Base-by-base conservation (phyloP, 2,888 invertebrate genomes). In the Hypomecis atomaria region DNA sequence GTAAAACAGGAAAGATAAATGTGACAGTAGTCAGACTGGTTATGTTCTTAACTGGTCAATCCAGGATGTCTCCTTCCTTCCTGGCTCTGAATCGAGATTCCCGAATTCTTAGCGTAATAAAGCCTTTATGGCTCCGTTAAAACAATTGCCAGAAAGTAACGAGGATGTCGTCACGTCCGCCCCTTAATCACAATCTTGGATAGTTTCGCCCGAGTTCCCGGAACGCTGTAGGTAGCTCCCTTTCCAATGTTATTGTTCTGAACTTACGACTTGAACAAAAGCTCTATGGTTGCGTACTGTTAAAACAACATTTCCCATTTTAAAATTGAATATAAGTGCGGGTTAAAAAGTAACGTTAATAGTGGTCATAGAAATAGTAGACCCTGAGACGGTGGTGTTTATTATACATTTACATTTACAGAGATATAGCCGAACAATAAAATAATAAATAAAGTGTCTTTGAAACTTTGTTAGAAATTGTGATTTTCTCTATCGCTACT, bases 171-270 rank as follows among this genome's bases (percentile, higher is more conserved):
- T 82, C 79, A 87, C 85, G 88, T 89, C 89, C 90, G 89, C 79
- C 77, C 78, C 62, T 79, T 84, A 88, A 87, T 87, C 87, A 80
- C 85, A 84, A 88, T 87, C 84, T 79, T 78, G 81, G 77, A 77
- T 78, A 79, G 85, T 84, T 86, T 84, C 76, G 82, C 81, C 77
- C 71, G 81, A 84, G 83, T 90, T 90, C 90, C 89, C 84, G 89
- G 89, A 90, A 88, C 88, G 79, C 75, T n/a, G 70, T 84, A 84
- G 78, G 45, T 9, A 53, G 58, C 59, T 55, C 55, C 59, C 42
- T 63, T 64, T 55, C 11, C 55, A 47, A 45, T 59, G 65, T 65
- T 65, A 65, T 83, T 81, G 83, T 85, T 84, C 76, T 79, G 73
- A 68, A 79, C 78, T 78, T 75, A 77, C 76, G 72, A 73, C 71